These are phyloP conservation scores for Leucoma salicis DNA, from an alignment of 2,888 invertebrate genomes.

Conservation along the genomic window DNA sequence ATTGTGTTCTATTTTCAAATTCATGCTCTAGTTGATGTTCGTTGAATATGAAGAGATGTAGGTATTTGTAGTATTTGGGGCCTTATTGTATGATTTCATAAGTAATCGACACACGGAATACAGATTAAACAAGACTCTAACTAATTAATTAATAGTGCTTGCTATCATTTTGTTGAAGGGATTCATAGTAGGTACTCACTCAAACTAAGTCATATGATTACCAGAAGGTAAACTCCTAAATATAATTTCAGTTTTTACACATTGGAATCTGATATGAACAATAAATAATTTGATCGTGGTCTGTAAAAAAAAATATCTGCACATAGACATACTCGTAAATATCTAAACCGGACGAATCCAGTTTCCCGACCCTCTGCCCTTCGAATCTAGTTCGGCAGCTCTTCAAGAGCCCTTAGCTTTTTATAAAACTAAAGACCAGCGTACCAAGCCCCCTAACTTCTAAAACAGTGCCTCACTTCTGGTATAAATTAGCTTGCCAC, in stretches of 20 bases:
- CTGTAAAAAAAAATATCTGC: neutral
- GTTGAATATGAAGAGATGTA: neutral
- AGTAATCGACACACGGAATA: no score
- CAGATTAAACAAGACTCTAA: no score
- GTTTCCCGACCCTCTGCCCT: constrained; percentile 71
- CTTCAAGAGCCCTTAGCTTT: constrained; percentile 66
- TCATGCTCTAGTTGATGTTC: neutral
- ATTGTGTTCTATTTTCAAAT: constrained; percentile 7
- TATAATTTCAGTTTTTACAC: no score
- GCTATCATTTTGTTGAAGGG: no score
- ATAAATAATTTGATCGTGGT: no score
- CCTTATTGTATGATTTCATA: no score
- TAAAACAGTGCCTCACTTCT: constrained; percentile 1
- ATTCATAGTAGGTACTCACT: no score
- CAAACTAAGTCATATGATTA: no score
- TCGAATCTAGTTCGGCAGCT: constrained; percentile 67
- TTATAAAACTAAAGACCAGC: constrained; percentile 57
- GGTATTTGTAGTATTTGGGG: neutral
- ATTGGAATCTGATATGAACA: no score
- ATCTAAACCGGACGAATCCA: constrained; percentile 49
- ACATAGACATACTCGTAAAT: constrained; percentile 33
- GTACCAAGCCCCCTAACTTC: constrained; percentile 33
- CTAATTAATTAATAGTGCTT: no score
- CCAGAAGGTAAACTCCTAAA: no score
- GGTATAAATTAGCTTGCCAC: neutral